These are phyloP conservation scores for Chelidonichthys spinosus DNA, from an alignment of 2,797 vertebrate species.

Conservation along the genomic window DNA sequence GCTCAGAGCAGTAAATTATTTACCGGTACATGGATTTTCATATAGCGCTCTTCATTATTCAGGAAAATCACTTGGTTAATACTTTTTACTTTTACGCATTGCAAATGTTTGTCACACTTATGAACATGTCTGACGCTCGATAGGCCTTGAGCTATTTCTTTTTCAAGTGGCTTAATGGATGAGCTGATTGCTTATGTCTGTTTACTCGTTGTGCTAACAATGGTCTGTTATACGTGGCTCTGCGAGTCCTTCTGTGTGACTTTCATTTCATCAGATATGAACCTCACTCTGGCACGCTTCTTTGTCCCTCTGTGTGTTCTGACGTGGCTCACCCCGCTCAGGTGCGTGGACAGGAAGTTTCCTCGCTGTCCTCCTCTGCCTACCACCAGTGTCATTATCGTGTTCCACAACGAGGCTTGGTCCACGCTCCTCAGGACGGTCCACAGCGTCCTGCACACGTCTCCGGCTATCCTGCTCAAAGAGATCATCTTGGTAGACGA, in stretches of 20 bases:
- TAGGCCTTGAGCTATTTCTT: background rate
- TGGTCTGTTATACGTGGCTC: background rate
- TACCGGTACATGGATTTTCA: constrained; percentile 23
- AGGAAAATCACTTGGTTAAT: background rate
- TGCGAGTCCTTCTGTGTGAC: constrained; percentile 4
- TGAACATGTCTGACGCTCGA: background rate
- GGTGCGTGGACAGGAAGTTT: constrained; percentile 93
- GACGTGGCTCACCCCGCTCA: constrained; percentile 48
- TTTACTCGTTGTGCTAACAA: constrained; percentile 28
- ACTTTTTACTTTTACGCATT: background rate
- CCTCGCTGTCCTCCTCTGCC: constrained; percentile 90
- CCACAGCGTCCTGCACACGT: constrained; percentile 91
- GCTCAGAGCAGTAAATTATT: constrained; percentile 47
- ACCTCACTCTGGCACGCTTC: background rate
- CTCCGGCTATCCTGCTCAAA: constrained; percentile 88
- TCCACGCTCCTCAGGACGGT: constrained; percentile 94
- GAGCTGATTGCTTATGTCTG: background rate
- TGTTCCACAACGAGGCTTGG: constrained; percentile 98
- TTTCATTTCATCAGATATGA: constrained; percentile 23
- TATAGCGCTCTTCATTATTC: background rate
- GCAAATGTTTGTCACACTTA: background rate
- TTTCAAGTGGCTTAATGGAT: background rate
- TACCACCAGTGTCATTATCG: constrained; percentile 92
- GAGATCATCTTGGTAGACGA: constrained; percentile 96
- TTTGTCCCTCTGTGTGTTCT: constrained; percentile 4